Percentiles rank a stretch among this genome's conserved stretches.
Evolutionary conservation across 2,888 invertebrate genomes (phyloP).

Genomic region (Hyalella azteca): DNA sequence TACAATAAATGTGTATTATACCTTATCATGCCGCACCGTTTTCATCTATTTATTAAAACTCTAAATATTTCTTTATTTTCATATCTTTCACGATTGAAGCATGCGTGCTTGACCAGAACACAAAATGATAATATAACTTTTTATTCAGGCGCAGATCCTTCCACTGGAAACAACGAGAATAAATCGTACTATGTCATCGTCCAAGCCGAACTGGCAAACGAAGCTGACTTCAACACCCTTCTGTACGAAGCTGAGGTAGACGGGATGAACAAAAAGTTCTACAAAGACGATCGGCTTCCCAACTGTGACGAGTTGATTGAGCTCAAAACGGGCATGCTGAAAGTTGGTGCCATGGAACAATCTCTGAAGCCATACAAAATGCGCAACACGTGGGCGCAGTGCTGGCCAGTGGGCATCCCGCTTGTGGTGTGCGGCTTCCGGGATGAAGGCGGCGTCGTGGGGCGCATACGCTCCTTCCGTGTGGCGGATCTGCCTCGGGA

Average conservation of each 20-base stretch:
- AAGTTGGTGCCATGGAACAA: not conserved
- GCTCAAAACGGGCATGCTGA: not conserved
- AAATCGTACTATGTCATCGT: conserved; percentile 74
- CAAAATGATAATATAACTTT: too few species aligned
- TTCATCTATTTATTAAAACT: too few species aligned
- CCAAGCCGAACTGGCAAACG: conserved; percentile 68
- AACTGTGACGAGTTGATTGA: not conserved
- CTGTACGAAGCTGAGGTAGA: conserved; percentile 81
- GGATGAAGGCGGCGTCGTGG: conserved; percentile 73
- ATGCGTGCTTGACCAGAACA: too few species aligned
- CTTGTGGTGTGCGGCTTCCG: conserved; percentile 75
- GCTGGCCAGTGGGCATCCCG: conserved; percentile 74
- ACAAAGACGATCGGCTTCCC: not conserved
- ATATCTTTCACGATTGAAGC: too few species aligned
- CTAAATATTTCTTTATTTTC: too few species aligned
- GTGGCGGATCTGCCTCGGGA: conserved; percentile 68
- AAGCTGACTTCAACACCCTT: too few species aligned
- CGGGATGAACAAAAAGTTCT: conserved; percentile 63
- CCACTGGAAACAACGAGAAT: conserved; percentile 70
- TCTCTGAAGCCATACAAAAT: not conserved
- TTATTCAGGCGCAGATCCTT: conserved; percentile 66
- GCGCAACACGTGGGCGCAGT: conserved; percentile 80
- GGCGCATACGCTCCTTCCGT: conserved; percentile 67
- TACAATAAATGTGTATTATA: too few species aligned
- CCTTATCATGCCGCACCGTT: too few species aligned